Conservation (phyloP, 2,113 vertebrate species). For the Rhagologus leucostigma region DNA sequence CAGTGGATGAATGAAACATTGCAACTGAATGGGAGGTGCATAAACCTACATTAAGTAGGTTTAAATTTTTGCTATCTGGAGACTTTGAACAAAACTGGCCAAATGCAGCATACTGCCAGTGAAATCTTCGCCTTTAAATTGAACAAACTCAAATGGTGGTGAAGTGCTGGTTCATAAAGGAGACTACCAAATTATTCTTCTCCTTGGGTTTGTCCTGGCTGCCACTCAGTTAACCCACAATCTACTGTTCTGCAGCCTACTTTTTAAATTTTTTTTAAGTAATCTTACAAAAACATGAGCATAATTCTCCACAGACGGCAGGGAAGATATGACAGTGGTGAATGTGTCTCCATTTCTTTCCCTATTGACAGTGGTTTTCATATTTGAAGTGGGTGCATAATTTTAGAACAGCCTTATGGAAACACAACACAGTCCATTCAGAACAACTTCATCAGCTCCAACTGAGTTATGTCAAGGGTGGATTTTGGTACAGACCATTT, state of each 20-base stretch:
- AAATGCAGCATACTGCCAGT: background rate
- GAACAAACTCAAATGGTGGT: background rate
- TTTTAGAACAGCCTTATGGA: background rate
- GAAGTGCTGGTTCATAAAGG: background rate
- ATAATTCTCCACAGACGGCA: background rate
- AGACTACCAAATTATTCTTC: background rate
- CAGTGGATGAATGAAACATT: background rate
- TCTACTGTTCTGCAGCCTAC: background rate
- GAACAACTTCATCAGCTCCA: background rate
- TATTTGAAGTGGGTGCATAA: background rate
- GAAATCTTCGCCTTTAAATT: background rate
- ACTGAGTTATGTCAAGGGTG: fast-evolving
- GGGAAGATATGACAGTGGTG: background rate
- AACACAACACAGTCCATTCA: background rate
- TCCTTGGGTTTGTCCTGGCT: background rate
- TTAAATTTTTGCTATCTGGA: background rate
- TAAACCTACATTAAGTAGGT: background rate
- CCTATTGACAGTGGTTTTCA: background rate
- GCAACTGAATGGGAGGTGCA: background rate
- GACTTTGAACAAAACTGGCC: background rate
- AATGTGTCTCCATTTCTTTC: background rate
- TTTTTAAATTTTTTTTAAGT: background rate
- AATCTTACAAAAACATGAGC: background rate
- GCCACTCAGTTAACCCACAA: background rate
- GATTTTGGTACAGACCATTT: background rate